Evolutionary conservation across 2,797 vertebrate species (phyloP), one percentile per base, ranked within the genome.

Genomic region (Delichon dasypus): DNA sequence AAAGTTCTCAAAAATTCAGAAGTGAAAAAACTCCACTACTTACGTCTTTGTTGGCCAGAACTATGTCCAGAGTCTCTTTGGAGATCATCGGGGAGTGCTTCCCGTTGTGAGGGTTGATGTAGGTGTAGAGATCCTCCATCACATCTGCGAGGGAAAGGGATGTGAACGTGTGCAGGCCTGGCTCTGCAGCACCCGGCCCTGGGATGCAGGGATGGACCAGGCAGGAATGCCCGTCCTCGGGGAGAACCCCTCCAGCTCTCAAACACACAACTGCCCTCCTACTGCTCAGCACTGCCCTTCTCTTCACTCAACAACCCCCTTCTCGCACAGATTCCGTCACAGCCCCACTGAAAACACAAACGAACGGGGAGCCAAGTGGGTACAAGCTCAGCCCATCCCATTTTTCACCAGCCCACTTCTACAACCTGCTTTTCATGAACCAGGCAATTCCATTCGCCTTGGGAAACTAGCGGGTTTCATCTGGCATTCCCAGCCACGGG

Each of bases 61-160:
- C 98, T 12, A 99, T 96, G 91, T 99, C 98, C 0, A 99, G 97
- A 0, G 99, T 99, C 92, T 99, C 98, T 85, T 98, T 99, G 81
- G 98, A 98, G 96, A 99, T 97, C 99, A 99, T 99, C 2, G 99
- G 99, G 0, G 99, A 99, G 96, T 99, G 99, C 25, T 92, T 98
- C 76, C 87, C 95, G 2, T 99, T 99, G 73, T 98, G 97, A 7
- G 98, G 99, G 96, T 99, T 99, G 85, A 99, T n/a, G 50, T 99
- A 99, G 96, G 96, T 98, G 97, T 98, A 99, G 45, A 99, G 98
- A 92, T 99, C 99, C 82, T 99, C 99, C 99, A 99, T 99, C 77
- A 99, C 99, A 9, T 99, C 99, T 99, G 36, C 25, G 72, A 77
- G 16, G 87, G 47, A 90, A 34, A 85, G 29, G 8, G 4, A 11